phyloP scores from a whole-genome alignment of 2,888 invertebrate genomes.

The Drosophila rellima region DNA sequence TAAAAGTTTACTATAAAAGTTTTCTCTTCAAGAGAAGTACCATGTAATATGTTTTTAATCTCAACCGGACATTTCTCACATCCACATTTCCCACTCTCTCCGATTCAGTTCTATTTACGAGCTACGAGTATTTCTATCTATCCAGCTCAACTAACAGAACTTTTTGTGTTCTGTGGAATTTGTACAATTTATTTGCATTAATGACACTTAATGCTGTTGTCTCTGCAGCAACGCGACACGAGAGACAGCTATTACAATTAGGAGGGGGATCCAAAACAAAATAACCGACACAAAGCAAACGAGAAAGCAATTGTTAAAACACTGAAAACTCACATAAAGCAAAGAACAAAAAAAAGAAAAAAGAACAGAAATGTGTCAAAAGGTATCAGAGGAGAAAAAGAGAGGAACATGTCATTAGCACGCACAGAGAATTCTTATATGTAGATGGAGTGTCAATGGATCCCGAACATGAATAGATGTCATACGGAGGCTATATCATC shows the following conservation, averaged over 20 bases:
- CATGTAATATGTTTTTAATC: constrained; percentile 60
- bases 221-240: constrained; percentile 38
- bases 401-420: constrained; percentile 61
- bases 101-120: constrained; percentile 9
- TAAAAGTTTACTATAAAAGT: not conserved
- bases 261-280: constrained; percentile 6
- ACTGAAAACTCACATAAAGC: constrained; percentile 34
- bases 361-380: constrained; percentile 8
- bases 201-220: constrained; percentile 69
- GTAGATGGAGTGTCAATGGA: constrained; percentile 15
- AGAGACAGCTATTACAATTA: constrained; percentile 43
- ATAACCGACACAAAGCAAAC: constrained; percentile 29
- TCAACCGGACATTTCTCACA: constrained; percentile 42
- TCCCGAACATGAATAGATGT: constrained; percentile 19
- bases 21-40: not conserved
- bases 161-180: constrained; percentile 32
- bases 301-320: constrained; percentile 71
- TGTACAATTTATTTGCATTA: constrained; percentile 78
- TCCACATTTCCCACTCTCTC: constrained; percentile 29
- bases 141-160: constrained; percentile 42
- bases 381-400: constrained; percentile 16
- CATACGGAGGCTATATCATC: constrained; percentile 10
- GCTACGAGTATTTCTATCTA: constrained; percentile 7
- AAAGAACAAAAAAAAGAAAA: constrained; percentile 17
- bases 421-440: constrained; percentile 39